These are phyloP conservation scores for Campoletis raptor DNA, from an alignment of 2,888 invertebrate species.

Conservation along the genomic window DNA sequence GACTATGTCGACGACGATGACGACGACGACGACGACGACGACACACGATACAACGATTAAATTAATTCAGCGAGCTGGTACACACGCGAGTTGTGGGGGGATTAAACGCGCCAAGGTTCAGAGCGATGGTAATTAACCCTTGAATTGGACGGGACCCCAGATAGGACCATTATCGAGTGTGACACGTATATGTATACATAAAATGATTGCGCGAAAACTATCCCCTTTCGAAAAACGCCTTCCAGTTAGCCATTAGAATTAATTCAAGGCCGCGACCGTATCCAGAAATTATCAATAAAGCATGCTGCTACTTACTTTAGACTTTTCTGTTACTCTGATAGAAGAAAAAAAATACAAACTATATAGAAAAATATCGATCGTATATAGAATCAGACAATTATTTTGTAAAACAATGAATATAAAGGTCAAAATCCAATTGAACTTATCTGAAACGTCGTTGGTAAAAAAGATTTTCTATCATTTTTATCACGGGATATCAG, in stretches of 20 bases:
- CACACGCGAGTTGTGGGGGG: conserved; percentile 46
- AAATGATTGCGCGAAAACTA: conserved; percentile 58
- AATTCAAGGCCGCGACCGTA: conserved; percentile 77
- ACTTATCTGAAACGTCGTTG: neutral
- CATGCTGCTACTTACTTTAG: neutral
- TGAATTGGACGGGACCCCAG: conserved; percentile 77
- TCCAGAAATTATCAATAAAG: conserved; percentile 72
- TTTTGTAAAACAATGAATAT: neutral
- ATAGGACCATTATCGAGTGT: conserved; percentile 81
- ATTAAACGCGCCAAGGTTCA: conserved; percentile 73
- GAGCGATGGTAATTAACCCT: conserved; percentile 81
- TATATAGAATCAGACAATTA: neutral
- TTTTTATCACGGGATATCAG: neutral
- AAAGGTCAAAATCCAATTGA: neutral
- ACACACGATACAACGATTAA: conserved; percentile 65
- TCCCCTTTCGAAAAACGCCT: conserved; percentile 74
- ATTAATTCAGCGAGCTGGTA: conserved; percentile 59
- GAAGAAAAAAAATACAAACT: neutral
- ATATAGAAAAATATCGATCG: neutral
- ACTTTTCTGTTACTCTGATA: neutral
- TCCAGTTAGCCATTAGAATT: conserved; percentile 76
- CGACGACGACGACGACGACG: conserved; percentile 47
- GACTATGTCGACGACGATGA: conserved; percentile 47
- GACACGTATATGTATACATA: conserved; percentile 48
- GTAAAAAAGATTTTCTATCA: conserved; percentile 1